Conservation (phyloP, 1,140 invertebrate genomes). For the Danaus plexippus region DNA sequence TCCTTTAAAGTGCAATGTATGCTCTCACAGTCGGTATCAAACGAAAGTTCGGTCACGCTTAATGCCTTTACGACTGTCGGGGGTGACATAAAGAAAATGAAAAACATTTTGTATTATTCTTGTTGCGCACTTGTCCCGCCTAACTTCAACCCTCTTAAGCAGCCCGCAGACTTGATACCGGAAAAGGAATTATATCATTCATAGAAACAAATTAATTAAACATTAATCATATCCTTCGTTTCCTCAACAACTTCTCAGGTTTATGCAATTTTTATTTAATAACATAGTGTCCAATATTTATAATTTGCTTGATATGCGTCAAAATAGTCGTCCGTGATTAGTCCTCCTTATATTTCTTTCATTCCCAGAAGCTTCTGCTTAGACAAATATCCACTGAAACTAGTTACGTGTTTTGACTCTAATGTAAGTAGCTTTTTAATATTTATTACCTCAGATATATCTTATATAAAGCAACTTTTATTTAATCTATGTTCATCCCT, state of each 20-base stretch:
- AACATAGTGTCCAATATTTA: too few relatives aligned
- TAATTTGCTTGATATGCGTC: too few relatives aligned
- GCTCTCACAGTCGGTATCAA: slow-evolving; percentile 67
- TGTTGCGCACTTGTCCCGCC: slow-evolving; percentile 69
- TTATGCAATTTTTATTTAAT: too few relatives aligned
- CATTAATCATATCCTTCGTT: too few relatives aligned
- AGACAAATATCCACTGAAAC: slow-evolving; percentile 67
- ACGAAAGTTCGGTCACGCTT: slow-evolving; percentile 83
- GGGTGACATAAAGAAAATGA: slow-evolving; percentile 90
- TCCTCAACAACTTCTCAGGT: too few relatives aligned
- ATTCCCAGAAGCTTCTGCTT: slow-evolving; percentile 56
- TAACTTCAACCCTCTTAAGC: slow-evolving; percentile 59
- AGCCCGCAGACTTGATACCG: slow-evolving; percentile 25
- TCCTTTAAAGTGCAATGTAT: slow-evolving; percentile 28
- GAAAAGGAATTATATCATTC: too few relatives aligned
- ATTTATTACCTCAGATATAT: slow-evolving; percentile 52
- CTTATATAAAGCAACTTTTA: slow-evolving; percentile 10
- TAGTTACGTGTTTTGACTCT: slow-evolving; percentile 64
- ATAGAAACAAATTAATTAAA: too few relatives aligned
- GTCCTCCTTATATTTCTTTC: slow-evolving; percentile 21
- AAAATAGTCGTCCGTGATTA: too few relatives aligned
- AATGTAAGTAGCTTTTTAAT: slow-evolving; percentile 58
- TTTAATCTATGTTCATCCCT: not conserved
- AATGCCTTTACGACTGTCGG: slow-evolving; percentile 86
- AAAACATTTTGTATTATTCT: slow-evolving; percentile 80